These are phyloP conservation scores for Erebia epiphron DNA, from an alignment of 2,888 invertebrate species.

Conservation along the genomic window DNA sequence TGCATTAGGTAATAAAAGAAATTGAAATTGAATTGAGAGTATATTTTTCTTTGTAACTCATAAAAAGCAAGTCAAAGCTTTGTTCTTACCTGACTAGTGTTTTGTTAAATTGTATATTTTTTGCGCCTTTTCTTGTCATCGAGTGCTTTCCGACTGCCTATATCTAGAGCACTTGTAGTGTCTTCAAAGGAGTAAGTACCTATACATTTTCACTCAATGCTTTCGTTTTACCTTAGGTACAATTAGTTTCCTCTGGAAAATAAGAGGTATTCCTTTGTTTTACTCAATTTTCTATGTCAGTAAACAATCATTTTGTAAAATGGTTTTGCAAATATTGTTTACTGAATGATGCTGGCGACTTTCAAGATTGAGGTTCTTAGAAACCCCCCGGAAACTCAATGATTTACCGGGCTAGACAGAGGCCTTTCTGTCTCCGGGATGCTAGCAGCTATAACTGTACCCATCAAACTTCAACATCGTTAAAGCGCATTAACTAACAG, in stretches of 20 bases:
- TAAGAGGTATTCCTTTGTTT: not conserved
- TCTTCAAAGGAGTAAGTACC: not conserved
- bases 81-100: not conserved
- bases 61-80: slow-evolving; percentile 7
- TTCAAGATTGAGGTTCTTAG: no score
- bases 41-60: not conserved
- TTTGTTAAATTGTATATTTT: slow-evolving; percentile 1
- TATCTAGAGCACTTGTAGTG: not conserved
- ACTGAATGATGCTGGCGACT: no score
- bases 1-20: no score
- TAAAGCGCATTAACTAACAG: no score
- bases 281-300: not conserved
- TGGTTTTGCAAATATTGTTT: no score
- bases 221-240: not conserved
- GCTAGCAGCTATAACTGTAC: no score
- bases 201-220: not conserved
- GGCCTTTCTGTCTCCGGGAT: no score
- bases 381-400: no score
- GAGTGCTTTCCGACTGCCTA: not conserved
- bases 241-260: not conserved
- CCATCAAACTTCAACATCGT: no score
- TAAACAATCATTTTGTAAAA: no score
- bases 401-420: no score
- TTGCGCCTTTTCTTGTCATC: not conserved
- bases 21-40: no score